Evolutionary conservation across 2,113 vertebrate genomes (phyloP).

Genomic region (Pithys albifrons): DNA sequence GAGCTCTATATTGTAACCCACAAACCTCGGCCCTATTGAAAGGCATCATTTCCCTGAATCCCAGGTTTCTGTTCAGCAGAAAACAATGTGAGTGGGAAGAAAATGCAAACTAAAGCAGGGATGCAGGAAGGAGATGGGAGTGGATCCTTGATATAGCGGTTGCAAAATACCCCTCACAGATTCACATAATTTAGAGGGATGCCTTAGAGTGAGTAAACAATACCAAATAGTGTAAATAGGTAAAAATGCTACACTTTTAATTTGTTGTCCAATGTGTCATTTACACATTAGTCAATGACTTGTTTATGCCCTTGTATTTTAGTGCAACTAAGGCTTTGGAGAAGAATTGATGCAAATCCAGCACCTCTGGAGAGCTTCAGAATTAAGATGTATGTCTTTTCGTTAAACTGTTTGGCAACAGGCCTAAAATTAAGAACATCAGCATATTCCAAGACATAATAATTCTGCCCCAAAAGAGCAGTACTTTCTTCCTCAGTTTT

Average conservation of each 20-base stretch:
- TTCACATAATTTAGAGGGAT: background rate
- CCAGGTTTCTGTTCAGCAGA: background rate
- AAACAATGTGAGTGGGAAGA: background rate
- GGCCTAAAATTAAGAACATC: background rate
- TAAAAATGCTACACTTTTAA: background rate
- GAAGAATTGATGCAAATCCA: slow-evolving; percentile 14
- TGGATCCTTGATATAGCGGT: background rate
- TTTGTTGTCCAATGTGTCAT: background rate
- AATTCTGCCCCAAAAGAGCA: background rate
- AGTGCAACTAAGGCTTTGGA: background rate
- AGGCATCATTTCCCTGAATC: background rate
- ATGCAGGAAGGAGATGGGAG: background rate
- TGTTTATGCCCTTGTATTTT: background rate
- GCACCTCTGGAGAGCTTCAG: slow-evolving; percentile 7
- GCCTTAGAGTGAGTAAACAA: background rate
- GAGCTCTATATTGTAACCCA: background rate
- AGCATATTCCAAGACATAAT: background rate
- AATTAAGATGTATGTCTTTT: background rate
- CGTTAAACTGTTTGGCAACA: background rate
- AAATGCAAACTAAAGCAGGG: background rate
- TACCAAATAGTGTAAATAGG: background rate
- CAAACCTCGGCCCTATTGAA: background rate
- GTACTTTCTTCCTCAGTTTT: background rate
- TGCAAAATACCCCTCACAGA: background rate
- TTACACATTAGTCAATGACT: background rate